Conservation (phyloP, 2,888 invertebrate species). For the Zootermopsis nevadensis region DNA sequence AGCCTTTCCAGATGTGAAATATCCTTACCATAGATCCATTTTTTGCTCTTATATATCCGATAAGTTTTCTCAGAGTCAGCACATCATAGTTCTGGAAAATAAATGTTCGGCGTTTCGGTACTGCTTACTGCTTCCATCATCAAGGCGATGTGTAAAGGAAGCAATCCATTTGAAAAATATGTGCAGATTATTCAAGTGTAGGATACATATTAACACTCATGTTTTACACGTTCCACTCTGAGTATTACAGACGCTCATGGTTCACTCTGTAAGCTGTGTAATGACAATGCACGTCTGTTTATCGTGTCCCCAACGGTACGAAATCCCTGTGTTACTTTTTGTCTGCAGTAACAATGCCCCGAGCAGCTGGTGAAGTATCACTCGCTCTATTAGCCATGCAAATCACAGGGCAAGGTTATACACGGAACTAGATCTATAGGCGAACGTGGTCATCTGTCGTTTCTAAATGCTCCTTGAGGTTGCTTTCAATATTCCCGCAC, state of each 20-base stretch:
- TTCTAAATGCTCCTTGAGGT: background rate
- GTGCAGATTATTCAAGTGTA: too few relatives aligned
- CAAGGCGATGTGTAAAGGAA: too few relatives aligned
- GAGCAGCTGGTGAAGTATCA: background rate
- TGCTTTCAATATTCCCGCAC: background rate
- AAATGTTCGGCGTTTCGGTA: too few relatives aligned
- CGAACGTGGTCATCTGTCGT: background rate
- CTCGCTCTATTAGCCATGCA: slow-evolving; percentile 38
- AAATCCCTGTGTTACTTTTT: background rate
- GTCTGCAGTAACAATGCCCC: background rate
- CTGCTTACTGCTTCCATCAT: too few relatives aligned
- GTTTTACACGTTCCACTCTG: too few relatives aligned
- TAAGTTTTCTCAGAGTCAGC: too few relatives aligned
- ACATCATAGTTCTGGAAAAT: too few relatives aligned
- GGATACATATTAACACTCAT: too few relatives aligned
- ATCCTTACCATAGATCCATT: too few relatives aligned
- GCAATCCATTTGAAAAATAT: too few relatives aligned
- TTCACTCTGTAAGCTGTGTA: background rate
- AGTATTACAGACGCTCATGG: background rate
- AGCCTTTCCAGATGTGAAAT: too few relatives aligned
- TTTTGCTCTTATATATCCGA: too few relatives aligned
- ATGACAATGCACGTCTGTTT: slow-evolving; percentile 16
- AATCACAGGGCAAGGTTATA: slow-evolving; percentile 17
- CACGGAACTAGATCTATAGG: background rate
- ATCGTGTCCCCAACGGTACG: background rate